Conservation (phyloP, 2,888 invertebrate genomes). For the Cheiracanthium punctorium region DNA sequence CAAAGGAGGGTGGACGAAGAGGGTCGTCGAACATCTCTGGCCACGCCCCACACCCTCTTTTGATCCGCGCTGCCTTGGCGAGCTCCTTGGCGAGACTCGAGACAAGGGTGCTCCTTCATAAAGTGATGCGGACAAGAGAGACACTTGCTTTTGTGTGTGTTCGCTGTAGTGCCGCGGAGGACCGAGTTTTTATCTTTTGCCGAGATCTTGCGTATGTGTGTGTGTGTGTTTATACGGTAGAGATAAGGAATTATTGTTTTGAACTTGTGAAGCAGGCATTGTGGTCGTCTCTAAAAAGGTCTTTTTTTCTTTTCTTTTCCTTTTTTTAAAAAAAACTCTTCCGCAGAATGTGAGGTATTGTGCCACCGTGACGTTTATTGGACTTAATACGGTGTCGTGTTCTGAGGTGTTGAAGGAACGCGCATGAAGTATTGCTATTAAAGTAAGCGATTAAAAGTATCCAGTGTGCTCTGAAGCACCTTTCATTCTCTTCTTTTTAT, state of each 20-base stretch:
- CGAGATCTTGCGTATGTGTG: slow-evolving; percentile 19
- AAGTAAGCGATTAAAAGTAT: background rate
- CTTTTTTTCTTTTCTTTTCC: no score
- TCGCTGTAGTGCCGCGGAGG: slow-evolving; percentile 18
- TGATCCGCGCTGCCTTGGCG: slow-evolving; percentile 37
- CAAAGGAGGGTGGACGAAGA: slow-evolving; percentile 27
- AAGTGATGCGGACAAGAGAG: slow-evolving; percentile 8
- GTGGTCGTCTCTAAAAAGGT: slow-evolving; percentile 45
- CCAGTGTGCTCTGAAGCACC: background rate
- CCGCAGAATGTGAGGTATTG: slow-evolving; percentile 53
- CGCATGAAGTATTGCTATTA: slow-evolving; percentile 16
- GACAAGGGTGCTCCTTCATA: slow-evolving; percentile 24
- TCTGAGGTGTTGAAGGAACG: slow-evolving; percentile 40
- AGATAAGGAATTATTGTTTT: slow-evolving; percentile 66
- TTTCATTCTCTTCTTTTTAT: background rate
- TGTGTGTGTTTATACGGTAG: slow-evolving; percentile 25
- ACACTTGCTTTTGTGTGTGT: slow-evolving; percentile 33
- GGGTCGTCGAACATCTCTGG: slow-evolving; percentile 21
- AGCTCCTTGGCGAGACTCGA: slow-evolving; percentile 44
- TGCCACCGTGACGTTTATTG: slow-evolving; percentile 40
- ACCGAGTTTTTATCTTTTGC: slow-evolving; percentile 50
- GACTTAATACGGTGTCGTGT: slow-evolving; percentile 50
- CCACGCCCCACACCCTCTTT: slow-evolving; percentile 30
- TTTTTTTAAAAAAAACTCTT: background rate
- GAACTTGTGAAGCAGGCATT: slow-evolving; percentile 48